Percentiles rank a stretch among this genome's conserved stretches.
These are phyloP conservation scores for Minunthozetes semirufus DNA, from an alignment of 2,888 invertebrate species.

Conservation along the genomic window DNA sequence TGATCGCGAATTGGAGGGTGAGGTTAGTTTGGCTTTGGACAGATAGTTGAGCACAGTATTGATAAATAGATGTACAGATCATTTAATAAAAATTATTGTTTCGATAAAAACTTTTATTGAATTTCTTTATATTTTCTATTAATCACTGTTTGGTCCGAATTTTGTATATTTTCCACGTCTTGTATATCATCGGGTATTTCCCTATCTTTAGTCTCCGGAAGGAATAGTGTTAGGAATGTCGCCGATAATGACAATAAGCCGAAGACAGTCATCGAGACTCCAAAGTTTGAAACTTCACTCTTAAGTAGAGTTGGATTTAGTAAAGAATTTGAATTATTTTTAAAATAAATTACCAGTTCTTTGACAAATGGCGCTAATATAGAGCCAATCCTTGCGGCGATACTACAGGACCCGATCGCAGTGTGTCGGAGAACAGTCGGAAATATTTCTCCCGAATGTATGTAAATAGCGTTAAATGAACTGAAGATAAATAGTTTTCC, in stretches of 20 bases:
- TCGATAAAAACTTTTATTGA: too few relatives aligned
- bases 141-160: not conserved
- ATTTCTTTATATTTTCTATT: not conserved
- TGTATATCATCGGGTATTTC: slow-evolving; percentile 34
- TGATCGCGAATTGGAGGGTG: too few relatives aligned
- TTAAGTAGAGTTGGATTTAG: not conserved
- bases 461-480: slow-evolving; percentile 35
- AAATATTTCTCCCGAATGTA: slow-evolving; percentile 36
- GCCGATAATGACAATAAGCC: slow-evolving; percentile 17
- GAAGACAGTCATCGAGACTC: slow-evolving; percentile 19
- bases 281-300: slow-evolving; percentile 6
- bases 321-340: not conserved
- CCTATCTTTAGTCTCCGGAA: slow-evolving; percentile 37
- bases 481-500: slow-evolving; percentile 35
- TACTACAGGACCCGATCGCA: slow-evolving; percentile 31
- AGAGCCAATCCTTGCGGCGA: slow-evolving; percentile 33
- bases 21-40: too few relatives aligned
- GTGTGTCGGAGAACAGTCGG: slow-evolving; percentile 36
- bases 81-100: too few relatives aligned
- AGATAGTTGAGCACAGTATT: too few relatives aligned
- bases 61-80: too few relatives aligned
- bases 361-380: slow-evolving; percentile 36
- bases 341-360: slow-evolving; percentile 32
- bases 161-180: not conserved
- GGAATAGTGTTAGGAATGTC: slow-evolving; percentile 16